Base-by-base conservation (phyloP, 2,797 vertebrate genomes). In the Acipenser oxyrinchus region DNA sequence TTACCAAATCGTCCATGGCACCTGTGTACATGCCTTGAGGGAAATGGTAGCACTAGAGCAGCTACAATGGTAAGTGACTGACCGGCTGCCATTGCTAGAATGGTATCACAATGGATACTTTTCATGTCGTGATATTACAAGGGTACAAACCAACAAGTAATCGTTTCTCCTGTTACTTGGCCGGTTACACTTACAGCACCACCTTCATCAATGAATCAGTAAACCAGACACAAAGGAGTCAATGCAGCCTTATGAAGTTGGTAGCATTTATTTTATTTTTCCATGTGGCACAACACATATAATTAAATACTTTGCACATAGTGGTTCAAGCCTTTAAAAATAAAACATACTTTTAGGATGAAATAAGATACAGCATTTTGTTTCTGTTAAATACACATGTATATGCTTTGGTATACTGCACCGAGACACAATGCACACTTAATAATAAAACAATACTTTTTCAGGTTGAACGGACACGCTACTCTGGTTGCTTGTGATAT, bases 331-430 rank as follows among this genome's bases (percentile, higher is more conserved):
- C 63, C 75, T 76, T 77, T 62, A 79, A 74, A 78, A 75, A 70
- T 71, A 70, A 76, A 71, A 64, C 69, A 65, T 57, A 66, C 8
- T 51, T n/a, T 68, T 51, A 70, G 75, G 61, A 59, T 66, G 72
- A 69, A 76, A 68, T 74, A 76, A 78, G 74, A 57, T 66, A 49
- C 51, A 11, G 55, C 55, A 11, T 58, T 64, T 64, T 49, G 69
- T 73, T 67, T 60, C 63, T 67, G 60, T 51, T 51, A 79, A 60
- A 80, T 69, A 80, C 62, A 80, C 68, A 72, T 68, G 68, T 49
- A 53, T 51, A 81, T 67, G 76, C 75, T 85, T 81, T 81, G 77
- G 81, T 79, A 74, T 62, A 53, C 60, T 76, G 74, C 76, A 78
- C 48, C 69, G 8, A 75, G 77, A 66, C 53, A 51, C 50, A 65